Percentiles rank a stretch among this genome's conserved stretches.
Conservation (phyloP, 1,140 invertebrate genomes). For the Zaprionus vittiger region DNA sequence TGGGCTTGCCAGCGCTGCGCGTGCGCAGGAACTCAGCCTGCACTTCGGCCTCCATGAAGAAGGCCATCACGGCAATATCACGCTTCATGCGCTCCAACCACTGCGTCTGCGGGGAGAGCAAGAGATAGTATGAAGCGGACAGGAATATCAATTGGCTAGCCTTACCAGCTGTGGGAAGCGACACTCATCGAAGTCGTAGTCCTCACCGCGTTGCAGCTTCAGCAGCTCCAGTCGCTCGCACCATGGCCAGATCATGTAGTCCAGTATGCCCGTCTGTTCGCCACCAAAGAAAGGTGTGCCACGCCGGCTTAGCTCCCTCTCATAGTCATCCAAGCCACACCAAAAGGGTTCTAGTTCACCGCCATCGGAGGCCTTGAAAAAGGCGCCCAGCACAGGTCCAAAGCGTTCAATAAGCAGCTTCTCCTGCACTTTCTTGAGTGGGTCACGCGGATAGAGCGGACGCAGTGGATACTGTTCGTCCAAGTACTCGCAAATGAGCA, state of each 20-base stretch:
- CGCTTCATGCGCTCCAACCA: slow-evolving; percentile 90
- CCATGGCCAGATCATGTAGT: slow-evolving; percentile 97
- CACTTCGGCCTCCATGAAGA: slow-evolving; percentile 88
- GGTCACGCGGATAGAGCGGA: slow-evolving; percentile 89
- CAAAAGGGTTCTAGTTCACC: slow-evolving; percentile 69
- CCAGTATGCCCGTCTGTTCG: slow-evolving; percentile 90
- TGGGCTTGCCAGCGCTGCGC: slow-evolving; percentile 63
- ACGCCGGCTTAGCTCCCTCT: slow-evolving; percentile 88
- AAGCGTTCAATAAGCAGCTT: slow-evolving; percentile 91
- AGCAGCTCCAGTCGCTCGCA: slow-evolving; percentile 87
- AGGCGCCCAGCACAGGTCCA: slow-evolving; percentile 65
- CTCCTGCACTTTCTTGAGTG: slow-evolving; percentile 91
- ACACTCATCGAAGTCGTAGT: slow-evolving; percentile 77
- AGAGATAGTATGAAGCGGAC: not conserved
- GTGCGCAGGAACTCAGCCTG: slow-evolving; percentile 87
- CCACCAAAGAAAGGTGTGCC: slow-evolving; percentile 89
- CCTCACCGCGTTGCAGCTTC: slow-evolving; percentile 70
- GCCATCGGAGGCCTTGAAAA: slow-evolving; percentile 72
- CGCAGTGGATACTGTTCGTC: slow-evolving; percentile 91
- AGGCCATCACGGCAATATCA: slow-evolving; percentile 88
- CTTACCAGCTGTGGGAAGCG: slow-evolving; percentile 82
- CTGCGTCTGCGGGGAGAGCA: slow-evolving; percentile 85
- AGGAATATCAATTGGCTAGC: not conserved
- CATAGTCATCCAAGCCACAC: slow-evolving; percentile 87
- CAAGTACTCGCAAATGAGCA: slow-evolving; percentile 93